Base-by-base conservation (phyloP, 2,113 vertebrate species). In the Cynopterus brachyotis region DNA sequence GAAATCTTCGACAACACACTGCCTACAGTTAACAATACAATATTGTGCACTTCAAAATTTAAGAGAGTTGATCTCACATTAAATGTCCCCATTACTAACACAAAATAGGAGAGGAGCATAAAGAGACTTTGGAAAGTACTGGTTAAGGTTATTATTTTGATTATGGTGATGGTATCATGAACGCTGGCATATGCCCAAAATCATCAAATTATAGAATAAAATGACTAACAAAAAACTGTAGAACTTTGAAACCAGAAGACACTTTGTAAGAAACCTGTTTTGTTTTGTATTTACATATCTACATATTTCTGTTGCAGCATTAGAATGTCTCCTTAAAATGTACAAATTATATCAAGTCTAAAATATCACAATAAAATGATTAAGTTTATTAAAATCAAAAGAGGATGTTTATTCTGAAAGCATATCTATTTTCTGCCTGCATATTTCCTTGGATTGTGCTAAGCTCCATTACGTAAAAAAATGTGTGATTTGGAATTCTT, bases 381-480 rank as follows among this genome's bases (percentile, higher is more conserved):
- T 66, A 4, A 72, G 5, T 26, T 55, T 88, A n/a, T 24, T 91
- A 42, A 76, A 93, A 59, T 85, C 50, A 75, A 64, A 93, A 88
- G 15, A 80, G 2, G 5, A 75, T 78, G 45, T 93, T 91, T 59
- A 76, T 82, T 81, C 26, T 62, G 62, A n/a, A 90, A 62, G 10
- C 22, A 9, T 32, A 67, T 47, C 47, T 90, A 75, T 78, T 82
- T 92, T 89, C 47, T 84, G 24, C 32, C 45, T 80, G 2, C 35
- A 76, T 5, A 47, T 60, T 86, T 90, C 35, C 64, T 82, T 76
- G 40, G 32, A 19, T 62, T 78, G 6, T 91, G 66, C 10, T 88
- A 72, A 93, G 32, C 81, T 93, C 12, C 50, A 91, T 50, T 89
- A 69, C 81, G 83, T 50, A n/a, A 91, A 83, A 66, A 91, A 76